Evolutionary conservation across 2,888 invertebrate genomes (phyloP), one percentile per base, ranked within the genome.

Genomic region (Apamea sordens): DNA sequence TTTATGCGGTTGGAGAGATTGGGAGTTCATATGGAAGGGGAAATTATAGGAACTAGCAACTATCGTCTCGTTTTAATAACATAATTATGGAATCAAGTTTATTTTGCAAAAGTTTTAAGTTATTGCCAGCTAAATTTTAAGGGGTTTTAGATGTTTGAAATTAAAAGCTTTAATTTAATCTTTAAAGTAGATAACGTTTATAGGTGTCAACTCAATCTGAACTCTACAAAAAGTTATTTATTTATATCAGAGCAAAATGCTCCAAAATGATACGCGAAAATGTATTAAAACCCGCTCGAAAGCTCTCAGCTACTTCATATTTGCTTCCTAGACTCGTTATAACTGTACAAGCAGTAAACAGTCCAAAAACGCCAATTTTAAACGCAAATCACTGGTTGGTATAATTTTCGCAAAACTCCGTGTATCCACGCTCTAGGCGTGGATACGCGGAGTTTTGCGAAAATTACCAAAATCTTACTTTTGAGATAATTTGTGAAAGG

Each of bases 311-410:
- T 70, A 65, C 61, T 72, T 64, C 72, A 65, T 82, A 65, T 86
- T 71, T 61, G 74, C 72, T 83, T 69, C 50, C 68, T 83, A 86
- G 72, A 83, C 83, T 86, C 71, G 78, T 87, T 78, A 87, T 87
- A 86, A 87, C 86, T 68, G 86, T 76, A 80, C 50, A 36, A 36
- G 59, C 84, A 74, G 64, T 80, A 80, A 80, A 80, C 24, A 68
- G 50, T 21, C 50, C 78, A 86, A 81, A 75, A 70, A 80, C 72
- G 18, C 15, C 63, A 63, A 71, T 77, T 88, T 76, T 24, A 18
- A 15, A 50, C 53, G 11, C 36, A 78, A 78, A 72, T 59, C 61
- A 50, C 69, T n/a, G 41, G n/a, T 53, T 67, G 18, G 32, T 61
- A 32, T 32, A 32, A 32, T 1, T 32, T n/a, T n/a, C n/a, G n/a